phyloP scores from a whole-genome alignment of 2,113 vertebrate genomes.

The Sebastes schlegelii region DNA sequence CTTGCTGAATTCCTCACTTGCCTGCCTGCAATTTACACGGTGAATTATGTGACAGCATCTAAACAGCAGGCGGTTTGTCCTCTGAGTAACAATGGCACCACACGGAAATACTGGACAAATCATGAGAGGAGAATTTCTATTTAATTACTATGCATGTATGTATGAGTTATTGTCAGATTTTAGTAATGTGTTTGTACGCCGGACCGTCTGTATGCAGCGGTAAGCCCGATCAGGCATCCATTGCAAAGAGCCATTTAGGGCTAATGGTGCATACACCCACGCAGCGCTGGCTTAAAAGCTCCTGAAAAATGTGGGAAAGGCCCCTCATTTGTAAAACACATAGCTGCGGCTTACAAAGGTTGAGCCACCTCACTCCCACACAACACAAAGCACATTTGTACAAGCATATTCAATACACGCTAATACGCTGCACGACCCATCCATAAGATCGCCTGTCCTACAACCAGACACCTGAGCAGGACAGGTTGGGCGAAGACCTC shows the following conservation, averaged over 20 bases:
- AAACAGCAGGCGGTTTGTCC: conserved; percentile 15
- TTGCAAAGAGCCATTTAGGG: conserved; percentile 40
- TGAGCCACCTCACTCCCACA: conserved; percentile 48
- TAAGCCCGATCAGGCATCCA: conserved; percentile 22
- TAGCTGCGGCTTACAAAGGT: conserved; percentile 35
- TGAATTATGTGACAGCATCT: conserved; percentile 15
- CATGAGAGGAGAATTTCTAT: conserved; percentile 26
- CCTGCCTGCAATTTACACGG: neutral
- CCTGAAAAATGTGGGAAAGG: conserved; percentile 57
- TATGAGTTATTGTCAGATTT: conserved; percentile 22
- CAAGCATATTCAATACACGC: conserved; percentile 25
- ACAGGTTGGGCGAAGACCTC: conserved; percentile 51
- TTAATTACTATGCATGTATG: conserved; percentile 27
- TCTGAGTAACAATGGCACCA: conserved; percentile 16
- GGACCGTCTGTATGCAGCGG: conserved; percentile 2
- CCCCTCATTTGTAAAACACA: conserved; percentile 49
- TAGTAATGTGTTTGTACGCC: neutral
- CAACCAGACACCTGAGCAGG: conserved; percentile 30
- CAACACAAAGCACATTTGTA: conserved; percentile 42
- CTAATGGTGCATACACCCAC: conserved; percentile 64
- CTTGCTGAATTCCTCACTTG: neutral
- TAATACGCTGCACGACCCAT: conserved; percentile 15
- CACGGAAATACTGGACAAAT: conserved; percentile 27
- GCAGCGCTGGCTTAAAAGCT: conserved; percentile 48
- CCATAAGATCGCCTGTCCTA: conserved; percentile 6